Percentiles rank a stretch among this genome's conserved stretches.
phyloP scores from a whole-genome alignment of 2,797 vertebrate species.

The Microcaecilia unicolor region DNA sequence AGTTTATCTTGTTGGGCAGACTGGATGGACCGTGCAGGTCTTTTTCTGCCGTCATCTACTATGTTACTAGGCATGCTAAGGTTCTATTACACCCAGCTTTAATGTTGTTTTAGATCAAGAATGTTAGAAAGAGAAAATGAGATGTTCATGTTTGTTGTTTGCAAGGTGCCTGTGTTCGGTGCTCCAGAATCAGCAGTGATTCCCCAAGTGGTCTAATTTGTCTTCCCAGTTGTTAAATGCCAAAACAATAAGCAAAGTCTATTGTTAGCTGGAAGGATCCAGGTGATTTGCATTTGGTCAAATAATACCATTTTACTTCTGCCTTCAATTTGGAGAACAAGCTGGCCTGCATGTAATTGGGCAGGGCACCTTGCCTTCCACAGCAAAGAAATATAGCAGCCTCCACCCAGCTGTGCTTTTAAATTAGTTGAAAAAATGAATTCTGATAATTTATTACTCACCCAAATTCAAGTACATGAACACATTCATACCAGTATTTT shows the following conservation, averaged over 20 bases:
- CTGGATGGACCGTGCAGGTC: too few species aligned
- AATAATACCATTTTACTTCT: constrained; percentile 24
- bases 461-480: constrained; percentile 59
- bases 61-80: constrained; percentile 28
- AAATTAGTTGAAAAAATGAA: constrained; percentile 57
- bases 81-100: background rate
- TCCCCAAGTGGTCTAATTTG: constrained; percentile 38
- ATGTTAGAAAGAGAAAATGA: constrained; percentile 8
- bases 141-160: background rate
- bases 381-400: constrained; percentile 78
- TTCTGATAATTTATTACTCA: constrained; percentile 55
- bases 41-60: too few species aligned
- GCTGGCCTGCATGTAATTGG: constrained; percentile 11
- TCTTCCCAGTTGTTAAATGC: constrained; percentile 47
- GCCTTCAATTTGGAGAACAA: constrained; percentile 38
- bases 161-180: constrained; percentile 20
- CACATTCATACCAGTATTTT: constrained; percentile 50
- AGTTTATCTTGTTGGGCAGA: too few species aligned
- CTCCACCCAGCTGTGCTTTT: constrained; percentile 63
- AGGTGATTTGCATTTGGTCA: constrained; percentile 26
- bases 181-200: constrained; percentile 20
- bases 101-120: background rate
- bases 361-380: constrained; percentile 34
- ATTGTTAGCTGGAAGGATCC: constrained; percentile 29
- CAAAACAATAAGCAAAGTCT: constrained; percentile 43